Base-by-base conservation (phyloP, 2,113 vertebrate species). In the Trochalopteron elliotii region DNA sequence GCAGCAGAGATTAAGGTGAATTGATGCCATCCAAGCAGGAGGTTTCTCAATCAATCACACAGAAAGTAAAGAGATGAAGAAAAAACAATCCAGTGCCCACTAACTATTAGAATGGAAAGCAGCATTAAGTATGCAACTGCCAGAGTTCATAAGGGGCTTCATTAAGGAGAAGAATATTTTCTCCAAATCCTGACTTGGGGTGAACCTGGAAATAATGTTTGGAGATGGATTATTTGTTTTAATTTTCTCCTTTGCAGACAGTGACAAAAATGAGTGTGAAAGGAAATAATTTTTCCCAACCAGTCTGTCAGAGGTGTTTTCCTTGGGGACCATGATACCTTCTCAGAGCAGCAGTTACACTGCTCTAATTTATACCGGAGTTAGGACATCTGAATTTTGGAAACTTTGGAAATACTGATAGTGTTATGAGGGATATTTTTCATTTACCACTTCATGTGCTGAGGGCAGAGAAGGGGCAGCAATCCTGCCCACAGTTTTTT, bases 201-300 rank as follows among this genome's bases (percentile, higher is more conserved):
- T 11, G 24, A 90, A 69, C 33, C 45, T 77, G 47, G 24, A 90
- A 91, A 91, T 88, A 93, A 92, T n/a, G 5, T 81, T 92, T 88
- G 40, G 72, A 70, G 79, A 78, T 15, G 76, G 39, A 83, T 90
- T 92, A 90, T 96, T 88, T 1, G 1, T 88, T 91, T 91, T 90
- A 81, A 90, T 94, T 92, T 93, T 85, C 68, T 90, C 28, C 71
- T 90, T 86, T 95, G 27, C 55, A 86, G 75, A 83, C 79, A 95
- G 63, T 80, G 47, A 77, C 50, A 91, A 84, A 91, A 94, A 79
- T 70, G 13, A 94, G 37, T 24, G 7, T 47, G 47, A 90, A 63
- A 74, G 25, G 69, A 80, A 86, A 83, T 55, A 47, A 63, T 83
- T 83, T 86, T 44, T 78, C n/a, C 47, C 52, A 75, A 56, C 9